Base-by-base conservation (phyloP, 2,797 vertebrate species). In the Acrossocheilus fasciatus region DNA sequence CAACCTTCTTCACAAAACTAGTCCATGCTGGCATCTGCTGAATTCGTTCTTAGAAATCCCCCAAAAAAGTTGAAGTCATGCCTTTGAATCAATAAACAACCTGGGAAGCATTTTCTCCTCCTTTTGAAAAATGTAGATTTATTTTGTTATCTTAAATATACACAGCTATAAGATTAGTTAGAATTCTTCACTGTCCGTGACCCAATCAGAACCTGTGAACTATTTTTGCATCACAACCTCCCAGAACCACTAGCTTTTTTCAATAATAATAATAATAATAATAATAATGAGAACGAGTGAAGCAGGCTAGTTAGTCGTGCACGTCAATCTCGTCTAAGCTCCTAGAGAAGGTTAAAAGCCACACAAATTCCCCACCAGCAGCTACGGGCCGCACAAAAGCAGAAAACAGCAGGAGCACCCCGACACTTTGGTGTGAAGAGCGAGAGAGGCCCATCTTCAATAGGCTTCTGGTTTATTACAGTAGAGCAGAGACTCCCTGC, bases 341-440 rank as follows among this genome's bases (percentile, higher is more conserved):
- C 89, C 90, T 62, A 70, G 50, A 54, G 79, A 91, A 94, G 94
- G 94, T 95, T 95, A 95, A 95, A 96, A 95, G 92, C 88, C 93
- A 93, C 92, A 92, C 91, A 93, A 92, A 93, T 91, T 95, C 92
- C 92, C 93, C 91, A 93, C 92, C 90, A 90, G 93, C 93, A 90
- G 88, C 91, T 92, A 87, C 86, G 88, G 92, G 91, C 92, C 45
- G 86, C 91, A 95, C 92, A 96, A 94, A 95, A 91, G 91, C 93
- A 84, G 84, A 82, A 75, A 90, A 76, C 94, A 90, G 94, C 91
- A 52, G 93, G 95, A 89, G 90, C 85, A 50, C 62, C 52, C 47
- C 15, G 81, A 86, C 88, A 89, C 85, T 84, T 68, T 70, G 88
- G 82, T 86, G 72, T 70, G 45, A 87, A 90, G 90, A 87, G 88